Evolutionary conservation across 2,113 vertebrate species (phyloP).

Genomic region (Ancistrus triradiatus): DNA sequence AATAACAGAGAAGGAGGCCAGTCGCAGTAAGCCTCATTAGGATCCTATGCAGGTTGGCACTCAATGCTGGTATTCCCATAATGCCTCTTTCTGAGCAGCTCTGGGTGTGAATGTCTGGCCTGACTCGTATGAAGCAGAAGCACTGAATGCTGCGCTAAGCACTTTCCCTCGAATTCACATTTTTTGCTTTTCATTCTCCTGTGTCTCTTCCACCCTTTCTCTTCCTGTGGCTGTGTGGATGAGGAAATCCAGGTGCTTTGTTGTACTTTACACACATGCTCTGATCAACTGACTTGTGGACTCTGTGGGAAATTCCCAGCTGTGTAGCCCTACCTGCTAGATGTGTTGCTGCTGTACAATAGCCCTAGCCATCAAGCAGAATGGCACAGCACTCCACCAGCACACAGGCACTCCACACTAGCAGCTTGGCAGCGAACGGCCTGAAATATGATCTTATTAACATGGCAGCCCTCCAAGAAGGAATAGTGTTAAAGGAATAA

Average conservation of each 20-base stretch:
- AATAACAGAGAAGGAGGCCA: constrained; percentile 33
- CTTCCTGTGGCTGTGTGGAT: constrained; percentile 9
- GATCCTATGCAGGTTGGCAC: constrained; percentile 37
- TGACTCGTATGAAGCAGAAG: not conserved
- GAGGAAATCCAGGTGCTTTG: constrained; percentile 38
- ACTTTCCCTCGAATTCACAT: not conserved
- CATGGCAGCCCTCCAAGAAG: not conserved
- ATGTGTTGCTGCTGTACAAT: constrained; percentile 15
- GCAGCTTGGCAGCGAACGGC: not conserved
- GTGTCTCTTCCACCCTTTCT: constrained; percentile 13
- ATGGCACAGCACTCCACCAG: constrained; percentile 1
- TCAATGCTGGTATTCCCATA: constrained; percentile 7
- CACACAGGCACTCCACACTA: not conserved
- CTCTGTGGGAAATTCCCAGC: constrained; percentile 43
- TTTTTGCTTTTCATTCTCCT: constrained; percentile 11
- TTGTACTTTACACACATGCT: constrained; percentile 31
- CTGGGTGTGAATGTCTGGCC: constrained; percentile 31
- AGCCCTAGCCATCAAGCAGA: constrained; percentile 11
- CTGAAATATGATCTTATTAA: not conserved
- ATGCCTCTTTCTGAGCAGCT: not conserved
- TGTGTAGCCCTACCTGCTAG: constrained; percentile 10
- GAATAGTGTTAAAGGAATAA: too few species aligned
- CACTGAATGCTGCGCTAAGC: constrained; percentile 1
- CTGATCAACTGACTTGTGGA: constrained; percentile 24
- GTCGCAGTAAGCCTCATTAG: constrained; percentile 65